Evolutionary conservation across 2,113 vertebrate genomes (phyloP).

Genomic region (Triplophysa rosa): DNA sequence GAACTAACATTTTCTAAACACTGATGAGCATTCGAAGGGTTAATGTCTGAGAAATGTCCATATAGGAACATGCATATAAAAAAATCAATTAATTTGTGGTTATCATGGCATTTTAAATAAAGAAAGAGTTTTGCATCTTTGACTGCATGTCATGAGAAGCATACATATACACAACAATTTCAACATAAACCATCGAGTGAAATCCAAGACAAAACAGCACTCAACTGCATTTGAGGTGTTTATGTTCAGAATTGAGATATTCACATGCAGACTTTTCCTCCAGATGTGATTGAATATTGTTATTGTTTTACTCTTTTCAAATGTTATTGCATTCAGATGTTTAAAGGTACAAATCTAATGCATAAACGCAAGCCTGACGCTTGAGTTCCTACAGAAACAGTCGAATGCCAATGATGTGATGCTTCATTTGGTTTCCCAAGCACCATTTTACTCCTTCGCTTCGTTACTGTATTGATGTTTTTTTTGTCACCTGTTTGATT

Average conservation of each 20-base stretch:
- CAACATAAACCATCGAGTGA: too few species aligned
- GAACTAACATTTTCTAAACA: neutral
- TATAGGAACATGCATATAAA: neutral
- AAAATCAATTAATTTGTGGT: too few species aligned
- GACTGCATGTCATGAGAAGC: neutral
- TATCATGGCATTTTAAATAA: too few species aligned
- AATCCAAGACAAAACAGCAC: conserved; percentile 5
- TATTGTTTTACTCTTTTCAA: neutral
- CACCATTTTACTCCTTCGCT: neutral
- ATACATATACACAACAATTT: too few species aligned
- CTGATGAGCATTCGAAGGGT: neutral
- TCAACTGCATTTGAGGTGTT: neutral
- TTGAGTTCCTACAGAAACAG: conserved; percentile 4
- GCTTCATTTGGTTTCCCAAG: neutral
- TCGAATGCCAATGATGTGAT: neutral
- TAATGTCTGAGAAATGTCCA: neutral
- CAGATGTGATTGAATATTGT: neutral
- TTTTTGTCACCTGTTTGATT: too few species aligned
- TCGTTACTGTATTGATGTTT: neutral
- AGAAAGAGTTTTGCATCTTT: neutral
- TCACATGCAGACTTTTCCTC: neutral
- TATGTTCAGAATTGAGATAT: neutral
- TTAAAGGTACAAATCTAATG: conserved; percentile 8
- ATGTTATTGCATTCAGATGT: conserved; percentile 24
- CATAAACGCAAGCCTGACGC: too few species aligned